These are phyloP conservation scores for Dendrophyllia cribrosa DNA, from an alignment of 64 coral and sea anemone genomes.

Conservation along the genomic window DNA sequence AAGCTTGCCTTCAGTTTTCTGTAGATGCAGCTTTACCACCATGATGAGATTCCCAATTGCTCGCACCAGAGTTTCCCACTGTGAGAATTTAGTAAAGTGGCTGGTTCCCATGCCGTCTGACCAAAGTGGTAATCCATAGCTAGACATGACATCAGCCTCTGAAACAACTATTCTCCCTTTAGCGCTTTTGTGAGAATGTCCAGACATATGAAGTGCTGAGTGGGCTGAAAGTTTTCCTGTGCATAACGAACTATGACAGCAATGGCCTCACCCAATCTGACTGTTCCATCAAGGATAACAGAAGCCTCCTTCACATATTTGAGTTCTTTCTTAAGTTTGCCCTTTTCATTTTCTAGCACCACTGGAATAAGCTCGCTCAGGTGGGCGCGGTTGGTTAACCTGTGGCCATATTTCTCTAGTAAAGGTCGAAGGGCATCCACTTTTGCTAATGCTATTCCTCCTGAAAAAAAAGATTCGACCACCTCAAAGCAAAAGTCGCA, in stretches of 20 bases:
- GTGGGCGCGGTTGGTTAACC: no score
- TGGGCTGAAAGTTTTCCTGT: conserved; percentile 52
- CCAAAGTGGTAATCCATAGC: conserved; percentile 21
- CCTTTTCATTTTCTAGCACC: no score
- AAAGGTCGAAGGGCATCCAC: conserved; percentile 54
- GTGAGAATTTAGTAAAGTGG: no score
- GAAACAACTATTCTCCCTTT: conserved; percentile 22
- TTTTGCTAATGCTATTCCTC: conserved; percentile 63
- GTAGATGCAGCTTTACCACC: no score
- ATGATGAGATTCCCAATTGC: no score
- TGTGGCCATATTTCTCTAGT: conserved; percentile 66
- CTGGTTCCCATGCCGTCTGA: not conserved
- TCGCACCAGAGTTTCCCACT: no score
- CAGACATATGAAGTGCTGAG: conserved; percentile 13
- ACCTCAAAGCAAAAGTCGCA: conserved; percentile 46
- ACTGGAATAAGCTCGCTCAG: no score
- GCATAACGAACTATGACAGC: conserved; percentile 58
- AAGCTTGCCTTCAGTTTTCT: no score
- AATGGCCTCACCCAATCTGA: conserved; percentile 52
- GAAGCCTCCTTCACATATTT: conserved; percentile 53
- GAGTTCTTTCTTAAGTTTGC: no score
- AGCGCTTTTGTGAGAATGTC: conserved; percentile 23
- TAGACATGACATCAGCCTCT: conserved; percentile 43
- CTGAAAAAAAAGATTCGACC: conserved; percentile 49
- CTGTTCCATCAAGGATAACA: conserved; percentile 65